Percentiles rank a stretch among this genome's conserved stretches.
Conservation (phyloP, 2,888 invertebrate genomes). For the Thyatira batis region DNA sequence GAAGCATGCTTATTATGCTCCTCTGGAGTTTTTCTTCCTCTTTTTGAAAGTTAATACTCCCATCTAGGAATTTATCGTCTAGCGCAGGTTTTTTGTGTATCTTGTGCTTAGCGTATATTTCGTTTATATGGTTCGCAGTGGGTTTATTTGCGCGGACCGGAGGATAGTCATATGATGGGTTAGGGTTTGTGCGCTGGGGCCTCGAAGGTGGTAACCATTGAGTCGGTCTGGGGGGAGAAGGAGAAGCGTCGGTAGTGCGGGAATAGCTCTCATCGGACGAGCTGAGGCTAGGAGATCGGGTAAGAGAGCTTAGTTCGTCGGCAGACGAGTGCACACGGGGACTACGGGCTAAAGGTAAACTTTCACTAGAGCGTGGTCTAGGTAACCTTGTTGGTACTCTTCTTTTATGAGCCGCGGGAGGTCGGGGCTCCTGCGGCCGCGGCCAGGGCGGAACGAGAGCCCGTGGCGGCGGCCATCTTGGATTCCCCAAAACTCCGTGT, state of each 20-base stretch:
- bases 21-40: conserved; percentile 76
- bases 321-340: conserved; percentile 89
- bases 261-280: conserved; percentile 94
- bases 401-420: conserved; percentile 65
- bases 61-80: conserved; percentile 70
- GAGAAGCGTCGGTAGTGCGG: conserved; percentile 87
- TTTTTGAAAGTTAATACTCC: conserved; percentile 62
- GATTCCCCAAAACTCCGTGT: conserved; percentile 64
- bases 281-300: conserved; percentile 91
- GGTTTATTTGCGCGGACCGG: conserved; percentile 79
- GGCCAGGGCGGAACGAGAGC: conserved; percentile 85
- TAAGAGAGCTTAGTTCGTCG: conserved; percentile 91
- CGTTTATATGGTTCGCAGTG: conserved; percentile 60
- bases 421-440: conserved; percentile 74
- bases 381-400: conserved; percentile 77
- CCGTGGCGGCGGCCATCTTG: conserved; percentile 77
- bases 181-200: conserved; percentile 77
- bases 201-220: conserved; percentile 76
- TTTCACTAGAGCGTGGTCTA: conserved; percentile 86
- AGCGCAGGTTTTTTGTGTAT: conserved; percentile 64
- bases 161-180: conserved; percentile 81
- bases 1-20: conserved; percentile 78
- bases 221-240: conserved; percentile 83
- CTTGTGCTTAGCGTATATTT: conserved; percentile 71
- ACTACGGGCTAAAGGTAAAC: conserved; percentile 81